Evolutionary conservation across 92 coral and sea anemone species (phyloP), one percentile per base, ranked within the genome.

Genomic region (Epizoanthus stellaris): DNA sequence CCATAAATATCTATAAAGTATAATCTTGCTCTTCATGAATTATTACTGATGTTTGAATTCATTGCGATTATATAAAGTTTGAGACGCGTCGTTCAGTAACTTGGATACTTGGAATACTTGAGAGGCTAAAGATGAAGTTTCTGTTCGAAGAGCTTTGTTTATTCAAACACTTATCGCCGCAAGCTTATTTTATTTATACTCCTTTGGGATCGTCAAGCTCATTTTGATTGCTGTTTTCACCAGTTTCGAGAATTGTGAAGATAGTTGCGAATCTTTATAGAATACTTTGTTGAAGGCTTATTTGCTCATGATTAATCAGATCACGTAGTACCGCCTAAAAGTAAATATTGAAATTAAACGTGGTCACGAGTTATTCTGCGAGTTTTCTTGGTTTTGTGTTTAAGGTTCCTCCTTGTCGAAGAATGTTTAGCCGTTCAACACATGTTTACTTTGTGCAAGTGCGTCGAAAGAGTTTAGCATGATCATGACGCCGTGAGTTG

Each of bases 301-400:
- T 68, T 68, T 68, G 17, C n/a, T 68, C 16, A 17, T 76, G 82
- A 76, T 79, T 20, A 79, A 63, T 79, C 83, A 63, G 71, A 45
- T 79, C 83, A 79, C 83, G 83, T 79, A 42, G 60, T 42, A 11
- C 20, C 71, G 71, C 69, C 70, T 77, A 40, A 79, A 6, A 42
- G 72, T 20, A 79, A 79, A 79, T 43, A 79, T 79, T 79, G 67
- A 62, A 64, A 63, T 14, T 21, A 43, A 79, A 63, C 83, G 53
- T 43, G 65, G 70, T 38, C 72, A 43, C 47, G 20, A 38, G 17
- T 75, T 30, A 34, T 23, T 7, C 12, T 57, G 80, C 36, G 59
- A 42, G 72, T 38, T 43, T 40, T 62, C 19, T 25, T 25, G 56
- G 12, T 11, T 12, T 52, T 52, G 12, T 52, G 13, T 52, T 52